Base-by-base conservation (phyloP, 2,888 invertebrate genomes). In the Autographa gamma region DNA sequence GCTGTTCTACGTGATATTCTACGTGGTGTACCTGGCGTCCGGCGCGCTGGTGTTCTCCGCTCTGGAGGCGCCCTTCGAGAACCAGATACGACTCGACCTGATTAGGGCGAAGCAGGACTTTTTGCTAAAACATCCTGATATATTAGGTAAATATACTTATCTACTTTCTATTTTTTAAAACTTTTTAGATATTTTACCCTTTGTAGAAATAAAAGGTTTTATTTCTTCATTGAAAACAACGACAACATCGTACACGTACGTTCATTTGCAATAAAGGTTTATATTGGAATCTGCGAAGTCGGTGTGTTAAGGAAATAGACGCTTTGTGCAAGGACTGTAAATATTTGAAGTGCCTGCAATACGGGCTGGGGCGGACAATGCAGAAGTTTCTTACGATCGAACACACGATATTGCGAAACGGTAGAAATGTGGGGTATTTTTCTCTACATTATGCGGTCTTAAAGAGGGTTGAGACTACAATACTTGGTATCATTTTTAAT, bases 1-100 rank as follows among this genome's bases (percentile, higher is more conserved):
- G 74, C 74, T 92, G 11, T 86, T 96, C 31, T 97, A 96, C 85
- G 85, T 97, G 5, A 65, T 96, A 6, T 96, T 97, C 81, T 97
- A 97, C 88, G 77, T 96, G 7, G 89, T 95, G 59, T 98, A 97
- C 89, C 90, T 98, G 86, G 92, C 96, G 25, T 92, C 97, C 68
- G 98, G 98, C 0, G 97, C 97, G 0, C 82, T 97, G 72, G 96
- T 97, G 64, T 98, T 98, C 89, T 96, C 96, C 52, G 93, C 96
- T 16, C 89, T 98, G 75, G 98, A 98, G 90, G 93, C 96, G 0
- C 97, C 97, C 0, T 82, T 95, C 73, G 97, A 97, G 87, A 92
- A 96, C 66, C 93, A 96, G 59, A 92, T 96, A 43, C 93, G 96
- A 58, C 84, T 94, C 41, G 93, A 95, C 54, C 90, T 97, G 19